Conservation (phyloP, 1,140 invertebrate genomes). For the Drosophila ficusphila region DNA sequence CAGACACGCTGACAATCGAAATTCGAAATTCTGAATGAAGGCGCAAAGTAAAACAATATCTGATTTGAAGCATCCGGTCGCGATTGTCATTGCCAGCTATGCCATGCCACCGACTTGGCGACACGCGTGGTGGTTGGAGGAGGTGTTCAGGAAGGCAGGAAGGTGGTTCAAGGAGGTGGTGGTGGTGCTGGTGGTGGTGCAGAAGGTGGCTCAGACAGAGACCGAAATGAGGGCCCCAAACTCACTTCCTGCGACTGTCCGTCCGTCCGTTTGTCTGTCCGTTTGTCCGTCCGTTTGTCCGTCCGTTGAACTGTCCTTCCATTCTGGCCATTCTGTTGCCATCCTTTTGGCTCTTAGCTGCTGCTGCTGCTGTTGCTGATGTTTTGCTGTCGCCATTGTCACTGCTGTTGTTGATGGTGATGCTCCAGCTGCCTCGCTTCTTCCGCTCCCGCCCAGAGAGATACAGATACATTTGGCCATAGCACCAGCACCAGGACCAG, state of each 20-base stretch:
- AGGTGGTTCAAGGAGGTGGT: slow-evolving; percentile 9
- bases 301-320: slow-evolving; percentile 7
- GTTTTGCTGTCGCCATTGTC: slow-evolving; percentile 58
- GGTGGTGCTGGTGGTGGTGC: slow-evolving; percentile 11
- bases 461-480: slow-evolving; percentile 1
- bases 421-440: slow-evolving; percentile 31
- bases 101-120: slow-evolving; percentile 58
- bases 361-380: slow-evolving; percentile 37
- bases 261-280: slow-evolving; percentile 18
- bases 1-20: slow-evolving; percentile 80
- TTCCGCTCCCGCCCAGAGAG: background rate
- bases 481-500: background rate
- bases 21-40: slow-evolving; percentile 79
- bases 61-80: slow-evolving; percentile 83
- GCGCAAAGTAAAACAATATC: slow-evolving; percentile 82
- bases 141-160: slow-evolving; percentile 30
- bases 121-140: slow-evolving; percentile 32
- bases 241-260: slow-evolving; percentile 70
- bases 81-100: slow-evolving; percentile 82
- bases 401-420: slow-evolving; percentile 57
- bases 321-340: slow-evolving; percentile 53
- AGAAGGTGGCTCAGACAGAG: slow-evolving; percentile 10
- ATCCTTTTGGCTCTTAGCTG: slow-evolving; percentile 42
- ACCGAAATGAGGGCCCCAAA: slow-evolving; percentile 54
- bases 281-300: slow-evolving; percentile 16